Evolutionary conservation across 2,888 invertebrate genomes (phyloP).

Genomic region (Girardia tigrina): DNA sequence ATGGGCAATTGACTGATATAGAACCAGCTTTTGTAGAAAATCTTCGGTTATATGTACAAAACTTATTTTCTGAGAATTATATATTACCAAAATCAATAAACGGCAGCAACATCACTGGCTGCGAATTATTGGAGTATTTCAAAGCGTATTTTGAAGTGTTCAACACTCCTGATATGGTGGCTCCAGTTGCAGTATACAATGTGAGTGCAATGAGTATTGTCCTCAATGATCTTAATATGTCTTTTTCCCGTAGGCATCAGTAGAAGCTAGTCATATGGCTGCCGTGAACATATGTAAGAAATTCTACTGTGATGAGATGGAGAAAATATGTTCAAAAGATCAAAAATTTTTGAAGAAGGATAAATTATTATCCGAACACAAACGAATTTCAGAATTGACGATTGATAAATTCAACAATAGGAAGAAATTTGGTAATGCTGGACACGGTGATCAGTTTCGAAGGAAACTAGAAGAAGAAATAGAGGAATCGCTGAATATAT

Average conservation of each 20-base stretch:
- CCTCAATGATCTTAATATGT: too few species aligned
- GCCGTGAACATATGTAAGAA: background rate
- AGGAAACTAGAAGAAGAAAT: background rate
- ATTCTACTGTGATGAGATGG: background rate
- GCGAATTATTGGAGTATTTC: background rate
- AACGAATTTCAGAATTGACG: background rate
- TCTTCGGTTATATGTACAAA: background rate
- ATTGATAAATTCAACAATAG: background rate
- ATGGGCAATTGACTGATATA: constrained; percentile 1
- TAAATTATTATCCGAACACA: background rate
- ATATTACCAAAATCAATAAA: background rate
- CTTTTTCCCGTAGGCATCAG: too few species aligned
- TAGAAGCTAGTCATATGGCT: too few species aligned
- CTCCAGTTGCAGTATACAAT: background rate
- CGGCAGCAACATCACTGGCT: background rate
- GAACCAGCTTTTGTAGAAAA: background rate
- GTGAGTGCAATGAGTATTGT: too few species aligned
- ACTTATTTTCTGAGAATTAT: background rate
- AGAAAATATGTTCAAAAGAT: background rate
- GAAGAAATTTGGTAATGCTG: background rate
- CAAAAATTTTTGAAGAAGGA: background rate
- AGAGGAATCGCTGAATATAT: background rate
- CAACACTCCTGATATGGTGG: background rate
- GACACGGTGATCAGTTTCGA: background rate
- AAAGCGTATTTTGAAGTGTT: background rate